Base-by-base conservation (phyloP, 1,140 invertebrate species). In the Andricus grossulariae region DNA sequence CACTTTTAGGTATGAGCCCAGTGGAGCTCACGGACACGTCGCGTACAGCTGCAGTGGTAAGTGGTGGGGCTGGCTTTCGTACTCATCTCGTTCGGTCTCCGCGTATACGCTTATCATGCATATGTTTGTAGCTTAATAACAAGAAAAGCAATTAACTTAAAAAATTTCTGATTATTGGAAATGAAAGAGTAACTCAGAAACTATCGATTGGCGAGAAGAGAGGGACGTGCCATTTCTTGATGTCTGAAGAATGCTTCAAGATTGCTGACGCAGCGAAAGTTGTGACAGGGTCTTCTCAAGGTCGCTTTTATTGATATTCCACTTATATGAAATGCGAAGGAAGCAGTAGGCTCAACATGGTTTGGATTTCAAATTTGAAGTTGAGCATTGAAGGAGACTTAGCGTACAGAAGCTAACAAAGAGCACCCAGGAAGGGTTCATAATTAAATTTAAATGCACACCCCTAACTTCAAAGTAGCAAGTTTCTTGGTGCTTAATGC, bases 381-480 rank as follows among this genome's bases (percentile, higher is more conserved):
- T 66, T 66, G 60, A 25, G 25, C 0, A 66, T 66, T 66, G 32
- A 66, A 66, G 60, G 60, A 66, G 21, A 32, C 60, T 66, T 8
- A 21, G 21, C 5, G 55, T 60, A 13, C 12, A 66, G 57, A 39
- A 25, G 57, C 57, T 66, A 66, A 66, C 60, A 66, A 66, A 66
- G 60, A 13, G 25, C 15, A 13, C 8, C 32, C 12, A 13, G n/a
- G 60, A 39, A 66, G 60, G 60, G 60, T 39, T 66, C 12, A 39
- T 66, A 66, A 66, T 66, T 66, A 32, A 66, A 66, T 66, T 66
- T 45, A 66, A 66, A 66, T 66, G 32, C 60, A 66, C 60, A 66
- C 32, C 60, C 32, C 60, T 15, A 66, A 66, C 60, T 66, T 66
- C 60, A 66, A 66, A 66, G 60, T 66, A 39, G 60, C 39, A 66